Conservation (phyloP, 1,140 invertebrate genomes). For the Chymomyza costata region DNA sequence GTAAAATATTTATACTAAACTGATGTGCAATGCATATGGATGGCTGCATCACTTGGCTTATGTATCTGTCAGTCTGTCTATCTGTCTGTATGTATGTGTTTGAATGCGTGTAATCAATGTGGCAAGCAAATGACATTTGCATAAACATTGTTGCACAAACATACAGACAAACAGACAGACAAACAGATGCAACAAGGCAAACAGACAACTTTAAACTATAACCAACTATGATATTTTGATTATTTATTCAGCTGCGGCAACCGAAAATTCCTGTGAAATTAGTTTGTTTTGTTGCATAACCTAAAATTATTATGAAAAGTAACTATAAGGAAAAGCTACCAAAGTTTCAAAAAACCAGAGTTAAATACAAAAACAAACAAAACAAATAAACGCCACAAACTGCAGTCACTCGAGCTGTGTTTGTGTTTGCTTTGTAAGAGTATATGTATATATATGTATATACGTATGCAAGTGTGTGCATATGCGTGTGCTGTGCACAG, state of each 20-base stretch:
- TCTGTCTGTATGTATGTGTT: not conserved
- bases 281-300: conserved; percentile 66
- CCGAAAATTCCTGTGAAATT: conserved; percentile 37
- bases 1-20: conserved; percentile 68
- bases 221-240: conserved; percentile 69
- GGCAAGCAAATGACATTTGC: conserved; percentile 51
- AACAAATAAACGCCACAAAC: too few species aligned
- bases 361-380: too few species aligned
- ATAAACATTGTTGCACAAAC: conserved; percentile 48
- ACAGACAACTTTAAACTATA: conserved; percentile 14
- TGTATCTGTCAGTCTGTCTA: not conserved
- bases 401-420: too few species aligned
- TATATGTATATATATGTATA: conserved; percentile 44
- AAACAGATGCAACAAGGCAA: conserved; percentile 23
- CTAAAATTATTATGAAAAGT: conserved; percentile 63
- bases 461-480: not conserved
- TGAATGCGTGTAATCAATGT: conserved; percentile 43
- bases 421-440: conserved; percentile 56
- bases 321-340: too few species aligned
- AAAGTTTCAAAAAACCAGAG: too few species aligned
- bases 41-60: conserved; percentile 7
- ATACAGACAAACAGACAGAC: conserved; percentile 21
- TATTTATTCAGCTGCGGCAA: conserved; percentile 50
- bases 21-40: conserved; percentile 54
- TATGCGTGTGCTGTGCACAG: not conserved